phyloP scores from a whole-genome alignment of 1,140 invertebrate genomes.

The Cheumatopsyche charites region DNA sequence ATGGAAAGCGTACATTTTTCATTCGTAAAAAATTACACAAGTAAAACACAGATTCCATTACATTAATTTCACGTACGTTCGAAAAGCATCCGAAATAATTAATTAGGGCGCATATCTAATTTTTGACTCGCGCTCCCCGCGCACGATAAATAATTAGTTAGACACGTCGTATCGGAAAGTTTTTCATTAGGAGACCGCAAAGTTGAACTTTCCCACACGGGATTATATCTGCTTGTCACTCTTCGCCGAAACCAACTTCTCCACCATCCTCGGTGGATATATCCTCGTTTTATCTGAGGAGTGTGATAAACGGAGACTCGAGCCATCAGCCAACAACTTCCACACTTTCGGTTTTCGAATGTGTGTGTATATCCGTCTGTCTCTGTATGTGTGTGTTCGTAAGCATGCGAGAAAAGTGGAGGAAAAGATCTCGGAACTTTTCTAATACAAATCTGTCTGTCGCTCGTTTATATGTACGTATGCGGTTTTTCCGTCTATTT shows the following conservation, averaged over 20 bases:
- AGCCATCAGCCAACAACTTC: neutral
- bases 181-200: slow-evolving; percentile 2
- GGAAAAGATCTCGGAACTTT: slow-evolving; percentile 3
- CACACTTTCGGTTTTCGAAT: no score
- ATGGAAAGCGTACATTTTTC: no score
- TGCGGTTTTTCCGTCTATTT: slow-evolving; percentile 2
- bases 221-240: slow-evolving; percentile 9
- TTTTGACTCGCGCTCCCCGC: no score
- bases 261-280: neutral
- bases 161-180: neutral
- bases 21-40: no score
- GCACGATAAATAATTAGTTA: neutral
- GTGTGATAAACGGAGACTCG: slow-evolving; percentile 20
- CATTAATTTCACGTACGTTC: no score
- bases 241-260: neutral
- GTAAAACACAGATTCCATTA: no score
- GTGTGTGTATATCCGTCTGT: no score
- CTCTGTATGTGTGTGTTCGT: no score
- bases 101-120: no score
- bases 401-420: no score
- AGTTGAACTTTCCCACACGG: neutral
- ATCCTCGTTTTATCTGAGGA: neutral
- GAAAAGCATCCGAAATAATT: no score
- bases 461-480: no score
- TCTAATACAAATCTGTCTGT: slow-evolving; percentile 12